These are phyloP conservation scores for Gari tellinella DNA, from an alignment of 2,888 invertebrate genomes.

Conservation along the genomic window DNA sequence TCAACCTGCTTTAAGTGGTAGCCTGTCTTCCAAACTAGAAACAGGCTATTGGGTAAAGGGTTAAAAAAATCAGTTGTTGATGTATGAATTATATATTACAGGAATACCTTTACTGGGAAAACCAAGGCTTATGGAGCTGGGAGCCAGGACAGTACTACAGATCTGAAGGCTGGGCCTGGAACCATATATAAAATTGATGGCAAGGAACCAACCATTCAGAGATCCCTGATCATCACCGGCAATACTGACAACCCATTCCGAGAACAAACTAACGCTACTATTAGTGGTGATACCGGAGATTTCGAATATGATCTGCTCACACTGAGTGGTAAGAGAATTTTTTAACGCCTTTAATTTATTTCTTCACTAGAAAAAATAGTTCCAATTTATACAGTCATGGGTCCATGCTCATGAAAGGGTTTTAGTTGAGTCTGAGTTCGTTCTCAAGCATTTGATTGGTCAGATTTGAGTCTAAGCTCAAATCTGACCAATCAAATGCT, in stretches of 20 bases:
- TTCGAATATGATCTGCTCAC: slow-evolving; percentile 64
- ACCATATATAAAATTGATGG: slow-evolving; percentile 68
- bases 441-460: too few relatives aligned
- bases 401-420: too few relatives aligned
- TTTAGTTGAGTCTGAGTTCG: too few relatives aligned
- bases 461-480: too few relatives aligned
- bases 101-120: slow-evolving; percentile 63
- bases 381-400: too few relatives aligned
- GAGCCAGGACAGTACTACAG: slow-evolving; percentile 53
- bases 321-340: slow-evolving; percentile 55
- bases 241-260: slow-evolving; percentile 59
- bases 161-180: slow-evolving; percentile 73
- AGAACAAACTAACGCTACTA: slow-evolving; percentile 63
- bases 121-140: slow-evolving; percentile 70
- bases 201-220: slow-evolving; percentile 36
- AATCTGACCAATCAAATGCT: too few relatives aligned
- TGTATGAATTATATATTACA: slow-evolving; percentile 15
- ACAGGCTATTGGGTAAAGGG: too few relatives aligned
- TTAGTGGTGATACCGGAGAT: slow-evolving; percentile 57
- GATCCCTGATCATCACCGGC: slow-evolving; percentile 59
- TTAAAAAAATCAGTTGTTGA: too few relatives aligned
- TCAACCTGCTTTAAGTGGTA: too few relatives aligned
- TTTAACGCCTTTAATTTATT: too few relatives aligned
- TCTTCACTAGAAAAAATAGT: too few relatives aligned
- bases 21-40: too few relatives aligned